Base-by-base conservation (phyloP, 1,140 invertebrate species). In the Leptopilina boulardi region DNA sequence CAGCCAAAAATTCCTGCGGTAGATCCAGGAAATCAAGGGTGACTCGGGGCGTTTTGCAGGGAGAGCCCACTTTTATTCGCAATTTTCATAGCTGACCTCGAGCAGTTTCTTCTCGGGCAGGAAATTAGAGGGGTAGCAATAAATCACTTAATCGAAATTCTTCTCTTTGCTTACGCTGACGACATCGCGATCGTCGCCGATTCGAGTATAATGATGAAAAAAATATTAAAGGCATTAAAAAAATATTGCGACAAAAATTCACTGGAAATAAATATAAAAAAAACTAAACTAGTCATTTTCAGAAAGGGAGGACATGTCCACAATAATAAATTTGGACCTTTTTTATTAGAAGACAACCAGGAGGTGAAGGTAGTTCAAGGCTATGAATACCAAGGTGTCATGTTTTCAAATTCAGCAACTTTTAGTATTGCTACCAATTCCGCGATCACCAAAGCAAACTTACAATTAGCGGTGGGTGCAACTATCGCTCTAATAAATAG, bases 271-370 rank as follows among this genome's bases (percentile, higher is more conserved):
- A 18, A 18, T 66, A 81, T 44, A 84, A 85, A 72, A 84, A 84
- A 75, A 83, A 83, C 79, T 9, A 83, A 82, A 73, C 70, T 83
- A 41, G 23, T 85, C 11, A 73, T 81, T 66, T 83, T 83, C 75
- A 42, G 73, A 71, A 74, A 76, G 38, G 76, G 79, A 1, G 77
- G 84, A n/a, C 26, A 76, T 38, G 30, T 19, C 34, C 51, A 30
- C 44, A n/a, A 21, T 19, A 11, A 77, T 82, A 19, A 18, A 5
- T 34, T 13, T 21, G 11, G 73, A 83, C 56, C 84, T 80, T 82
- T 34, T 13, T 83, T 15, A 26, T 70, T 42, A 19, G 21, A 4
- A 44, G 13, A 10, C 83, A 83, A 82, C 73, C 76, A 5, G 83
- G 83, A 23, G 18, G 44, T 21, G 70, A 41, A 4, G 44, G 78